Percentiles rank a stretch among this genome's conserved stretches.
Conservation (phyloP, 2,888 invertebrate genomes). For the Diplazon laetatorius region DNA sequence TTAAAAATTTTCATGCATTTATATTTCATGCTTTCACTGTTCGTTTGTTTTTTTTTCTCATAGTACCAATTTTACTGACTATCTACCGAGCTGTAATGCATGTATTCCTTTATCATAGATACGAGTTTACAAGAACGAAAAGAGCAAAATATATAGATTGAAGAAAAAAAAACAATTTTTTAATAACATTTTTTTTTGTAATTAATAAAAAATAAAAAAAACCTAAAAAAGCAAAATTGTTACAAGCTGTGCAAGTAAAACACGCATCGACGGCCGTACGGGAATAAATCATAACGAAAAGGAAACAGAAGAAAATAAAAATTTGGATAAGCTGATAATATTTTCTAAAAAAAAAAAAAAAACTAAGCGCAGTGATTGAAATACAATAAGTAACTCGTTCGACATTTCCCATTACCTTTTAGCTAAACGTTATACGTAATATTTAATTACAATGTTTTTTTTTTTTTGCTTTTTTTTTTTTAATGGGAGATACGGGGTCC, state of each 20-base stretch:
- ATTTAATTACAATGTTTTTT: slow-evolving; percentile 61
- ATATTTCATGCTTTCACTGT: slow-evolving; percentile 32
- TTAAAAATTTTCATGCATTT: slow-evolving; percentile 46
- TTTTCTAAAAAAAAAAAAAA: slow-evolving; percentile 46
- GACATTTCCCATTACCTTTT: slow-evolving; percentile 47
- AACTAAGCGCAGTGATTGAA: slow-evolving; percentile 44
- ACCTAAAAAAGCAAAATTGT: neutral
- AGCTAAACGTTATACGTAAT: slow-evolving; percentile 65
- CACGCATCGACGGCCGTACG: neutral
- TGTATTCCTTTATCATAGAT: slow-evolving; percentile 32
- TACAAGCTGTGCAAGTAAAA: neutral
- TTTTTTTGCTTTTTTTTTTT: too few species aligned
- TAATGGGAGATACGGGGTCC: slow-evolving; percentile 67
- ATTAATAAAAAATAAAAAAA: too few species aligned
- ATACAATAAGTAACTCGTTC: slow-evolving; percentile 58
- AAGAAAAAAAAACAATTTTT: slow-evolving; percentile 17
- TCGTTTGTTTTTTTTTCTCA: slow-evolving; percentile 48
- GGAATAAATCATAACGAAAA: neutral
- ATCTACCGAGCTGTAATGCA: slow-evolving; percentile 47
- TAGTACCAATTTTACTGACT: slow-evolving; percentile 40
- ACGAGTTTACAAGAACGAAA: slow-evolving; percentile 28
- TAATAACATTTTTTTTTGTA: too few species aligned
- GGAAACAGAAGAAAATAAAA: slow-evolving; percentile 12
- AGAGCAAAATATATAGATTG: neutral
- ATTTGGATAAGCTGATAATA: too few species aligned